Evolutionary conservation across 2,113 vertebrate species (phyloP).

Genomic region (Lathamus discolor): DNA sequence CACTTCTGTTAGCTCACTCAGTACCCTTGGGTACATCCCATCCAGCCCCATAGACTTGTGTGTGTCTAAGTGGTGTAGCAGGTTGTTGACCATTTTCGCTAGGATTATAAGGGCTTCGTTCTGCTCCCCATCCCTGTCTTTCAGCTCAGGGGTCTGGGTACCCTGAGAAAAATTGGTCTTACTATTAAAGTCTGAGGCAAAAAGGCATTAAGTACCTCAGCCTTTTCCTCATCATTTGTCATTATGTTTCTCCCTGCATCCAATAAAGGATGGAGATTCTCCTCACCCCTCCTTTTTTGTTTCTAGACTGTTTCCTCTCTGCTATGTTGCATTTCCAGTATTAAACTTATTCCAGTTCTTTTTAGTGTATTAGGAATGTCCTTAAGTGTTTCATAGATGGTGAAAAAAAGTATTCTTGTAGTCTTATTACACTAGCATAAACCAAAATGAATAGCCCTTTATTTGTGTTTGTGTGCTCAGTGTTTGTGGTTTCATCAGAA

Average conservation of each 20-base stretch:
- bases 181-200: background rate
- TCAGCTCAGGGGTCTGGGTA: background rate
- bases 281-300: background rate
- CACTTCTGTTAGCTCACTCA: background rate
- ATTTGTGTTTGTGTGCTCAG: background rate
- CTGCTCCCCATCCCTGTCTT: background rate
- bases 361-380: background rate
- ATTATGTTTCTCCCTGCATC: background rate
- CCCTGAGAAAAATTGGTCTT: background rate
- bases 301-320: background rate
- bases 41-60: background rate
- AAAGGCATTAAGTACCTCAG: background rate
- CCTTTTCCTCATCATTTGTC: background rate
- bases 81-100: background rate
- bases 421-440: background rate
- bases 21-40: background rate
- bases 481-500: background rate
- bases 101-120: background rate
- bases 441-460: background rate
- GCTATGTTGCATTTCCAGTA: background rate
- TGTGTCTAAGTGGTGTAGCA: background rate
- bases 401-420: background rate
- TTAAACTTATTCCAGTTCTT: background rate
- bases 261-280: background rate
- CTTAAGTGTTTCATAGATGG: background rate